Evolutionary conservation across 2,797 vertebrate genomes (phyloP).

Genomic region (Emys orbicularis): DNA sequence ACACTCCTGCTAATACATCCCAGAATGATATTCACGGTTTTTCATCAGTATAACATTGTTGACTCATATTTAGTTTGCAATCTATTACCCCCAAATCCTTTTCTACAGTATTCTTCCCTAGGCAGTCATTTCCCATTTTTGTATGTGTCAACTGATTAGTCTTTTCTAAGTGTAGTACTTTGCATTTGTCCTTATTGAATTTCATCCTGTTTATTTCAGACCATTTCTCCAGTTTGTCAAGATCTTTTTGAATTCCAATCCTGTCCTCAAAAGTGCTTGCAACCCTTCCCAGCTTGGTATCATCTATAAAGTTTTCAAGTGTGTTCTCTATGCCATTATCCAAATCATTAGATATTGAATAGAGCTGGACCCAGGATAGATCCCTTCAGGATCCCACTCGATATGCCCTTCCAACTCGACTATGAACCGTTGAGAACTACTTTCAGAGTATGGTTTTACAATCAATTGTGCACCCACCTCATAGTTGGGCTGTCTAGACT

Average conservation of each 20-base stretch:
- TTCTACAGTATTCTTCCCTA: background rate
- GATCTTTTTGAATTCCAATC: background rate
- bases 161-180: background rate
- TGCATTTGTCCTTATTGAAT: background rate
- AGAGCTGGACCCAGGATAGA: background rate
- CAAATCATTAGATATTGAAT: background rate
- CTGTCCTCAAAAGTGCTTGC: background rate
- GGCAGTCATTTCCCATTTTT: background rate
- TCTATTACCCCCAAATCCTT: background rate
- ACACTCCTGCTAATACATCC: background rate
- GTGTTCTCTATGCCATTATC: background rate
- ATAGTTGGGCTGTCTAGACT: background rate
- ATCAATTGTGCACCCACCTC: background rate
- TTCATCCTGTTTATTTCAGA: background rate
- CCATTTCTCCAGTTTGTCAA: background rate
- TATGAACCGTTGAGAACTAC: background rate
- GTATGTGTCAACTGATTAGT: background rate
- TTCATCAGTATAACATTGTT: background rate
- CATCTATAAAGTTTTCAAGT: background rate
- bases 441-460: background rate
- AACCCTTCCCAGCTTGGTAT: background rate
- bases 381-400: background rate
- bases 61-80: background rate
- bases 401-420: background rate
- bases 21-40: background rate